These are phyloP conservation scores for Cyrtonyx montezumae DNA, from an alignment of 2,113 vertebrate genomes.

Conservation along the genomic window DNA sequence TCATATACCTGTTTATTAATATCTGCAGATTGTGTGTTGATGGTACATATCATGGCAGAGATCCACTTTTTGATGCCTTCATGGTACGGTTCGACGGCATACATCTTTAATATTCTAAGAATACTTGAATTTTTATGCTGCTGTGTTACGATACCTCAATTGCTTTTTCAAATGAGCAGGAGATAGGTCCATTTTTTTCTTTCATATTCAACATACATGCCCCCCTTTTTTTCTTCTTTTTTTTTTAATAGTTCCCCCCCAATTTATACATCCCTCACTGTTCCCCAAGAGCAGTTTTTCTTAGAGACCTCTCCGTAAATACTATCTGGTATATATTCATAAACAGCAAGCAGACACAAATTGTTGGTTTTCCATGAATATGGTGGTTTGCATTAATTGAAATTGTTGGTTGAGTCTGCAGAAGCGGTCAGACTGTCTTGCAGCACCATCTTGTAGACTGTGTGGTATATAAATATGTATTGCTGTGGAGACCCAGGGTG, in stretches of 20 bases:
- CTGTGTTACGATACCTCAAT: neutral
- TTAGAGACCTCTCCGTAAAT: neutral
- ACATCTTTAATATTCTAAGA: neutral
- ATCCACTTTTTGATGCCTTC: neutral
- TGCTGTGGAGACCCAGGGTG: neutral
- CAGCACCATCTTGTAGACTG: neutral
- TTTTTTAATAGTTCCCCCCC: neutral
- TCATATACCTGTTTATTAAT: conserved; percentile 31
- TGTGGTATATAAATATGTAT: neutral
- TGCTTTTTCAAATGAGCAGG: neutral
- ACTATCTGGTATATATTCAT: neutral
- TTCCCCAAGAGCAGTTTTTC: neutral
- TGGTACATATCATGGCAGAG: neutral
- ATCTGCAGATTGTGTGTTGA: neutral
- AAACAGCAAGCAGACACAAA: neutral
- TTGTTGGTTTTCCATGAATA: neutral
- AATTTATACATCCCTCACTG: neutral
- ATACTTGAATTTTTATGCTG: neutral
- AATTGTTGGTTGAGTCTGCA: neutral
- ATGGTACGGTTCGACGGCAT: neutral
- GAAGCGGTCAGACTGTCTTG: neutral
- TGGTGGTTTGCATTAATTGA: neutral
- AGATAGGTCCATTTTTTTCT: neutral
- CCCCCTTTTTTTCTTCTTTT: neutral
- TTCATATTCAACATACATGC: neutral